Conservation (phyloP, 2,797 vertebrate species). For the Petrocephalus sullivani region DNA sequence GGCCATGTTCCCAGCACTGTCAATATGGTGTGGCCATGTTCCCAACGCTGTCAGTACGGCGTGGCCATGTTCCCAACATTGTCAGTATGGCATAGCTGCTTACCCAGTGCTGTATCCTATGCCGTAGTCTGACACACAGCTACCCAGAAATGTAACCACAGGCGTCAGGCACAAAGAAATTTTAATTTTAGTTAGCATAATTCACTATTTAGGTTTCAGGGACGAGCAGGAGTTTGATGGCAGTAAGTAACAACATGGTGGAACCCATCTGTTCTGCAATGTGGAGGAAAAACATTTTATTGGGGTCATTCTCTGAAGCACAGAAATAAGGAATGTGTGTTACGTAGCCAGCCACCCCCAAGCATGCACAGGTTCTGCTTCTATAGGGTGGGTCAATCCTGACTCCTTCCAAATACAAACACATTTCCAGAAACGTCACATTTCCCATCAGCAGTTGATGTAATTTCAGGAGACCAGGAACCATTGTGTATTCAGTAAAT, state of each 20-base stretch:
- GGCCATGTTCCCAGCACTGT: not conserved
- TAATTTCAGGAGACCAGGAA: not conserved
- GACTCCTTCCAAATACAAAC: not conserved
- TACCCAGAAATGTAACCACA: not conserved
- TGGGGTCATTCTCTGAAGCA: not conserved
- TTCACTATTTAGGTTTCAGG: not conserved
- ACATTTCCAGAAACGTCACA: not conserved
- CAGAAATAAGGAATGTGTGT: not conserved
- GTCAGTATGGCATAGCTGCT: no score
- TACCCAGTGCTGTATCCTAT: not conserved
- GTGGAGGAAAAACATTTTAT: not conserved
- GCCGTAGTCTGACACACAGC: not conserved
- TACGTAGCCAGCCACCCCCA: not conserved
- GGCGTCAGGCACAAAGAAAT: not conserved
- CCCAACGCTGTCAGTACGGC: no score
- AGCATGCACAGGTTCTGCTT: not conserved
- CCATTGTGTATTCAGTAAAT: not conserved
- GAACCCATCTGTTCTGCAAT: not conserved
- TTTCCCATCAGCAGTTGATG: not conserved
- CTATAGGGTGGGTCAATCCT: not conserved
- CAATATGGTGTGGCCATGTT: not conserved
- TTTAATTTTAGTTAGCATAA: not conserved
- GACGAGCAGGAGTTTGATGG: not conserved
- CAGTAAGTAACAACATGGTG: not conserved
- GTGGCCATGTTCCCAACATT: no score